A percentile compares a stretch with the other conserved stretches of the same genome.
Conservation (phyloP, 2,797 vertebrate species). For the Malurus leucopterus region DNA sequence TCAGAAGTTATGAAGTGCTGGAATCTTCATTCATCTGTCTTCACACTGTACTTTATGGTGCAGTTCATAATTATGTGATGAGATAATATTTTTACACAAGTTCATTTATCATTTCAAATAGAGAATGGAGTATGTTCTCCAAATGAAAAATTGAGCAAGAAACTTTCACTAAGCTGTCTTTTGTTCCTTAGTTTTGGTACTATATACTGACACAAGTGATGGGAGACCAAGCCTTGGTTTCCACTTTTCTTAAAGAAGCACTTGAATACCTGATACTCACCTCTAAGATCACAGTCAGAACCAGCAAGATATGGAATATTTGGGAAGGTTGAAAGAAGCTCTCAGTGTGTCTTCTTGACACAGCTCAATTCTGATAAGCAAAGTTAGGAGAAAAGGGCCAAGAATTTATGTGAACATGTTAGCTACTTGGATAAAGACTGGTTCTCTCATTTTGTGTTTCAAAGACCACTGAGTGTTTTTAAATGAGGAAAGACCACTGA, state of each 20-base stretch:
- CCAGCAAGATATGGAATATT: background rate
- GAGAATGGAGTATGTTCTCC: background rate
- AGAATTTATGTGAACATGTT: background rate
- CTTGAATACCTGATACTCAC: background rate
- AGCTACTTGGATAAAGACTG: background rate
- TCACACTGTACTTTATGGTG: background rate
- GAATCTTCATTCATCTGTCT: background rate
- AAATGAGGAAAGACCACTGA: background rate
- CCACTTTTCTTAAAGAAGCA: background rate
- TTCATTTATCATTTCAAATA: background rate
- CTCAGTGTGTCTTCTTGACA: background rate
- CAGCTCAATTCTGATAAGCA: background rate
- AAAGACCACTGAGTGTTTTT: background rate
- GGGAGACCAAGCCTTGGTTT: background rate
- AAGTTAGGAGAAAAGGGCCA: background rate
- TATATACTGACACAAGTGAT: background rate
- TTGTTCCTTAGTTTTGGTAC: background rate
- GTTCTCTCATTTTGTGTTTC: background rate
- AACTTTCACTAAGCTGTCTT: background rate
- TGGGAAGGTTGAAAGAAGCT: background rate
- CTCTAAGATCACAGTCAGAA: background rate
- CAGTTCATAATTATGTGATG: conserved; percentile 29
- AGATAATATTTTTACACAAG: conserved; percentile 42
- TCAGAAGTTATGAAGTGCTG: background rate
- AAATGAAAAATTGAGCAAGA: background rate